A percentile compares a stretch with the other conserved stretches of the same genome.
Evolutionary conservation across 1,140 invertebrate genomes (phyloP).

Genomic region (Drosophila cardini): DNA sequence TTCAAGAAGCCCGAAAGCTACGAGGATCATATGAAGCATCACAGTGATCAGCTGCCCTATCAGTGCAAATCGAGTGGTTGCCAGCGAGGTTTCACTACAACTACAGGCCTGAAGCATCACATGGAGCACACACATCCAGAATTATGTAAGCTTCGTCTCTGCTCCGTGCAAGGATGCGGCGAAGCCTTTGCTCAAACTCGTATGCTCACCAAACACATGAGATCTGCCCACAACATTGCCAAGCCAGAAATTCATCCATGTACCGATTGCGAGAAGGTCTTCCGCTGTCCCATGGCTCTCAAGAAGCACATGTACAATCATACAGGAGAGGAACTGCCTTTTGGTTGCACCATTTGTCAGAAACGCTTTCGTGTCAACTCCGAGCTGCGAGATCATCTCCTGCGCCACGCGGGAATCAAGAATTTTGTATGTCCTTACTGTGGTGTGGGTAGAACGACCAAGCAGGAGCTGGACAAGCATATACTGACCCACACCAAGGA

Average conservation of each 20-base stretch:
- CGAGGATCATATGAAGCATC: conserved; percentile 79
- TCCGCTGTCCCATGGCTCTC: conserved; percentile 74
- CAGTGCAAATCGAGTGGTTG: conserved; percentile 73
- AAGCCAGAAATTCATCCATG: conserved; percentile 65
- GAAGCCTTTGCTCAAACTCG: conserved; percentile 62
- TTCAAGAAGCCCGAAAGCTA: conserved; percentile 71
- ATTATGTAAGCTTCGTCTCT: conserved; percentile 59
- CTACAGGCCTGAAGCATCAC: conserved; percentile 66
- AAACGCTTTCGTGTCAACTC: conserved; percentile 78
- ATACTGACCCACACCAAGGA: conserved; percentile 79
- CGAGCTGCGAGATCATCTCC: conserved; percentile 70
- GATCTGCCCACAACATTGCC: conserved; percentile 66
- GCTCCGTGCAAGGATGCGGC: conserved; percentile 72
- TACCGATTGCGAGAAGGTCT: conserved; percentile 75
- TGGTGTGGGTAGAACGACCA: conserved; percentile 76
- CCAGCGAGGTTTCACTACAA: conserved; percentile 72
- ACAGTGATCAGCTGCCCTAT: conserved; percentile 73
- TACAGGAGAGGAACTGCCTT: conserved; percentile 86
- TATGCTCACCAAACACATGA: conserved; percentile 72
- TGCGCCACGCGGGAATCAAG: conserved; percentile 80
- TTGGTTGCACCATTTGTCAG: conserved; percentile 86
- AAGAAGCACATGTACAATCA: conserved; percentile 86
- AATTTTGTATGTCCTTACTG: conserved; percentile 81
- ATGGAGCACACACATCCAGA: conserved; percentile 74
- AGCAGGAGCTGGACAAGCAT: conserved; percentile 79